Percentiles rank a stretch among this genome's conserved stretches.
These are phyloP conservation scores for Nomada fucata DNA, from an alignment of 2,888 invertebrate genomes.

Conservation along the genomic window DNA sequence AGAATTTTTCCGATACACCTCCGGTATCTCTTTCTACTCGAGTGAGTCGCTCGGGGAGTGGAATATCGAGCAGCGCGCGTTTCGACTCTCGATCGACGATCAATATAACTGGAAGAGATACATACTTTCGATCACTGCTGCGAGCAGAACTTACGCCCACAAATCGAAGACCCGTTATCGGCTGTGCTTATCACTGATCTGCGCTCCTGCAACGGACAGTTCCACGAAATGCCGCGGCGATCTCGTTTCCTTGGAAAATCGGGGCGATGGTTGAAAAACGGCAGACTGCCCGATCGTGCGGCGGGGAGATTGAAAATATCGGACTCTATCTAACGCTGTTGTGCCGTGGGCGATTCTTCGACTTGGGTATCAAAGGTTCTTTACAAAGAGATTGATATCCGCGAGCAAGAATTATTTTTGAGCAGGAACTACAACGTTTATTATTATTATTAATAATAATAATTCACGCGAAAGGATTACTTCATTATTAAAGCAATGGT, in stretches of 20 bases:
- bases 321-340: neutral
- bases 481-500: no score
- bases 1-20: neutral
- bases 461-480: no score
- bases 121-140: constrained; percentile 64
- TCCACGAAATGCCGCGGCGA: constrained; percentile 55
- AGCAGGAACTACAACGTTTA: no score
- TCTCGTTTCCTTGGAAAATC: constrained; percentile 39
- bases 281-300: neutral
- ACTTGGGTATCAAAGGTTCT: no score
- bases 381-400: no score
- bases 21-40: neutral
- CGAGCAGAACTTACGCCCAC: constrained; percentile 69
- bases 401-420: no score
- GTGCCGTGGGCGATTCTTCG: neutral
- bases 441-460: no score
- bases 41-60: constrained; percentile 1
- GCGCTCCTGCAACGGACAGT: constrained; percentile 59
- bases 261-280: constrained; percentile 19
- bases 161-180: constrained; percentile 70
- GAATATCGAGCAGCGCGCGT: constrained; percentile 30
- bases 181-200: constrained; percentile 65
- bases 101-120: constrained; percentile 66
- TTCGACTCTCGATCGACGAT: constrained; percentile 50
- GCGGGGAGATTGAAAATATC: constrained; percentile 9